Evolutionary conservation across 2,888 invertebrate species (phyloP), one percentile per base, ranked within the genome.

Genomic region (Polyommatus iphigenia): DNA sequence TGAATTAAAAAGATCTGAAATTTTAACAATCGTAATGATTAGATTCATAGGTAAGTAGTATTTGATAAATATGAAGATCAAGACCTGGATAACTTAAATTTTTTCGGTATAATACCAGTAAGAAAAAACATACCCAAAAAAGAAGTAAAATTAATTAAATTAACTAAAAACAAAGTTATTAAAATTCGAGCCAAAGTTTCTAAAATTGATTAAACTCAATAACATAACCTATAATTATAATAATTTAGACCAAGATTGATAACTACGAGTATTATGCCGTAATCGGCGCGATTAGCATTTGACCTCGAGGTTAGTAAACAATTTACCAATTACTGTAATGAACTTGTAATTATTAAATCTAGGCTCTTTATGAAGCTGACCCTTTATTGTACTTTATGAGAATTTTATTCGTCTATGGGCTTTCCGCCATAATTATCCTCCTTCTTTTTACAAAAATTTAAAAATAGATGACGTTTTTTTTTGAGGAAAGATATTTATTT

Each of bases 271-370:
- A 62, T 62, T 13, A 71, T 36, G 36, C 72, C 41, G 71, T 79
- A 77, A 81, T 80, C 79, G 80, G 78, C 1, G 36, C n/a, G 41
- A 72, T 72, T 41, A 41, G 13, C 36, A 71, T 71, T 71, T 72
- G 72, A 72, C 72, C 72, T 72, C 41, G 41, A 41, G 72, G 72
- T n/a, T 41, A 41, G 41, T 72, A 72, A 72, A 72, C 72, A 72
- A 36, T 72, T 72, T n/a, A 41, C n/a, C 72, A 72, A 72, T 72
- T 20, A 41, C 36, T 72, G n/a, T 41, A 41, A 41, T 41, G 15
- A 67, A 67, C 67, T 32, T 29, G 41, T 41, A 41, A 72, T 72
- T 41, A 72, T 36, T 41, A 41, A 18, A 72, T 72, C n/a, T 41
- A 72, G 41, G 72, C n/a, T 71, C 36, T 32, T 71, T n/a, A 41